Conservation (phyloP, 2,113 vertebrate species). For the Struthio camelus region DNA sequence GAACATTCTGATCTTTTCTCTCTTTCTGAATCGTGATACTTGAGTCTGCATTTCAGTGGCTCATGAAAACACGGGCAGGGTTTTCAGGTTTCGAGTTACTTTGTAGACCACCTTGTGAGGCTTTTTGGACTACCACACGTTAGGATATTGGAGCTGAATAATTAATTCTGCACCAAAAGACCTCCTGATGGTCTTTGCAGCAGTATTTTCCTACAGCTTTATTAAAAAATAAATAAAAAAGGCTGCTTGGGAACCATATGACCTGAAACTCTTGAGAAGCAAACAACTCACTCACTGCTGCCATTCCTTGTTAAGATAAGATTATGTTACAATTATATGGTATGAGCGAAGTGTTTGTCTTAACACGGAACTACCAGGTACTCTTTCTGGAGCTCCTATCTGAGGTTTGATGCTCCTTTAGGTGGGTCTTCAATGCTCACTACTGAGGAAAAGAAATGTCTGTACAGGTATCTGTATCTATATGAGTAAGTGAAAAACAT, state of each 20-base stretch:
- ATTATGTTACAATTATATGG: not conserved
- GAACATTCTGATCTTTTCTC: not conserved
- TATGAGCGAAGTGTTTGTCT: not conserved
- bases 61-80: not conserved
- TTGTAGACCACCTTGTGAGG: not conserved
- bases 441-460: not conserved
- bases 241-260: not conserved
- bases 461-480: not conserved
- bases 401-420: not conserved
- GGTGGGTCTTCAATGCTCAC: not conserved
- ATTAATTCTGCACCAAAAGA: not conserved
- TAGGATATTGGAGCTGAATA: not conserved
- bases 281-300: not conserved
- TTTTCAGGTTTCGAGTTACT: not conserved
- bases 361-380: not conserved
- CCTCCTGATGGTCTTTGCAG: not conserved
- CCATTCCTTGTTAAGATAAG: not conserved
- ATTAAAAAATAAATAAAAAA: not conserved
- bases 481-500: not conserved
- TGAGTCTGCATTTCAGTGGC: not conserved
- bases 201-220: not conserved
- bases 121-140: not conserved
- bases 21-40: not conserved
- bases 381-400: not conserved
- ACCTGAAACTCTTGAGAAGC: not conserved